Evolutionary conservation across 2,113 vertebrate species (phyloP).

Genomic region (Myodes glareolus): DNA sequence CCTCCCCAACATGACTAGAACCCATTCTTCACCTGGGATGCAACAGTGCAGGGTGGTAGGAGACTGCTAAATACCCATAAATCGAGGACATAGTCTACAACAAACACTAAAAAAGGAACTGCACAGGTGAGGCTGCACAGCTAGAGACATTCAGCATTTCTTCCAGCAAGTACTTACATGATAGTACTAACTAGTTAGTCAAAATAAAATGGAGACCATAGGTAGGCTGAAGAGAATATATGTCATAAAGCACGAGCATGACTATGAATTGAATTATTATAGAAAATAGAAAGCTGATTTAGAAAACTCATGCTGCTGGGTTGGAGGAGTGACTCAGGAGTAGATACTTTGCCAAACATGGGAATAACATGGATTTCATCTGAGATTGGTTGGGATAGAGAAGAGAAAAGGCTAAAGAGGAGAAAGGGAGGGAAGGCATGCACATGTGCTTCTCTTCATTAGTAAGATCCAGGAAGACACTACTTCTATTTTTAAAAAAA

Average conservation of each 20-base stretch:
- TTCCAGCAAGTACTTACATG: neutral
- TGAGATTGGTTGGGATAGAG: neutral
- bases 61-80: neutral
- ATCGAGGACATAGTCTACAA: neutral
- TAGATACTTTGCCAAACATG: neutral
- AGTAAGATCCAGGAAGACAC: neutral
- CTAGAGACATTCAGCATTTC: neutral
- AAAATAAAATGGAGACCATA: neutral
- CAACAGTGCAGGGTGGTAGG: neutral
- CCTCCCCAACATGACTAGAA: neutral
- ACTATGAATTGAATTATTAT: neutral
- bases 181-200: neutral
- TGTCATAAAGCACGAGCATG: neutral
- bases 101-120: neutral
- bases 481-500: conserved; percentile 41
- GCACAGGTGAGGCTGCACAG: too few relatives aligned
- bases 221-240: neutral
- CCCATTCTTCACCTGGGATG: neutral
- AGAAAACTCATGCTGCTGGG: neutral
- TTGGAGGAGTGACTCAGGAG: neutral
- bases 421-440: neutral
- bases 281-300: neutral
- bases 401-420: neutral
- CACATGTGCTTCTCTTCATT: neutral
- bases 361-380: neutral